Conservation (phyloP, 2,888 invertebrate genomes). For the Volucella inanis region DNA sequence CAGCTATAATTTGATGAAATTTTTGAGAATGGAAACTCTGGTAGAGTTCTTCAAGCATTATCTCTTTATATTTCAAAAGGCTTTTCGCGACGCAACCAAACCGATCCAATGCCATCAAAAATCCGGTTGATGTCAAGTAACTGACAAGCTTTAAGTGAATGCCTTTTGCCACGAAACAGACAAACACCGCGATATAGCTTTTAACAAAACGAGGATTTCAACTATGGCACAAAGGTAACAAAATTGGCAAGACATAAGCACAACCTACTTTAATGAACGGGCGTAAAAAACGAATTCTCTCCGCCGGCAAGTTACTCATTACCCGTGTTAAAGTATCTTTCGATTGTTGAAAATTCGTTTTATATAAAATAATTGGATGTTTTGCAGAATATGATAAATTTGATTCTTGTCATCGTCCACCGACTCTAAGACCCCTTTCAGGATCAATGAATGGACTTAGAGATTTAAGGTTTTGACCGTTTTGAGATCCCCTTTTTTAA, state of each 20-base stretch:
- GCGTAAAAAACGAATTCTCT: slow-evolving; percentile 21
- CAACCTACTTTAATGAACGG: slow-evolving; percentile 7
- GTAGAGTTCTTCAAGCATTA: too few relatives aligned
- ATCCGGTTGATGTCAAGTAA: not conserved
- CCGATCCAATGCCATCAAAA: slow-evolving; percentile 14
- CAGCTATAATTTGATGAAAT: too few relatives aligned
- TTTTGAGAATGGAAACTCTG: too few relatives aligned
- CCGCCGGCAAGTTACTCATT: slow-evolving; percentile 40
- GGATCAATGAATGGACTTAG: not conserved
- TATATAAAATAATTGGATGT: slow-evolving; percentile 1
- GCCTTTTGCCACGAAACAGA: not conserved
- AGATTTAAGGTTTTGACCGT: not conserved
- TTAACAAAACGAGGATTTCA: not conserved
- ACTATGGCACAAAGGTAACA: too few relatives aligned
- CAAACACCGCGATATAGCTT: not conserved
- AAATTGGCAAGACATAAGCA: too few relatives aligned
- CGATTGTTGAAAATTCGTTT: slow-evolving; percentile 31
- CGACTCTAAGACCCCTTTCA: not conserved
- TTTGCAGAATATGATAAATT: not conserved
- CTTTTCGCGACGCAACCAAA: slow-evolving; percentile 7
- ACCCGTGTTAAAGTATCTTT: slow-evolving; percentile 41
- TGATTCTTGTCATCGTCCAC: not conserved
- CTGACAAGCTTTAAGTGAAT: not conserved
- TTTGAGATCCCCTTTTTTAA: not conserved
- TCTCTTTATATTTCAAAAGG: too few relatives aligned